Evolutionary conservation across 1,140 invertebrate genomes (phyloP).

Genomic region (Papilio polytes): DNA sequence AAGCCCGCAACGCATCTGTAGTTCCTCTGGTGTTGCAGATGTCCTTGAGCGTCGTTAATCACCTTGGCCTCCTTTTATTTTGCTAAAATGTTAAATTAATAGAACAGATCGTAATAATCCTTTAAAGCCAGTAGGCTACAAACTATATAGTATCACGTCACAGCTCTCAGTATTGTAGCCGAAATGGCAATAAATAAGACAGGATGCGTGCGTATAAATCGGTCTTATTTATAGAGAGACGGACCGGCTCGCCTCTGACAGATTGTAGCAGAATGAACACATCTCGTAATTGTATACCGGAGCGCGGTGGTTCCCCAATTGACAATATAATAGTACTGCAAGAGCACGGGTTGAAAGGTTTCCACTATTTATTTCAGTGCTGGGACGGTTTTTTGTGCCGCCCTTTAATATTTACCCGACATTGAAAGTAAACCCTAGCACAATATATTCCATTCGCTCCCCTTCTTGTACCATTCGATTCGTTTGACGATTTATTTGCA

Average conservation of each 20-base stretch:
- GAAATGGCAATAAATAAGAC: constrained; percentile 75
- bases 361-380: constrained; percentile 44
- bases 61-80: background rate
- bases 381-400: constrained; percentile 39
- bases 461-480: constrained; percentile 13
- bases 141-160: constrained; percentile 51
- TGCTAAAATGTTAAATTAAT: background rate
- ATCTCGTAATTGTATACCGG: constrained; percentile 72
- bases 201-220: constrained; percentile 66
- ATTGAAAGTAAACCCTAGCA: constrained; percentile 19
- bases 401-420: constrained; percentile 47
- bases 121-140: constrained; percentile 42
- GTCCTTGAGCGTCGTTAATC: too few relatives aligned
- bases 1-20: too few relatives aligned
- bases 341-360: constrained; percentile 47
- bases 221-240: constrained; percentile 66
- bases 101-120: constrained; percentile 37
- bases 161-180: constrained; percentile 58
- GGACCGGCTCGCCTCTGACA: constrained; percentile 56
- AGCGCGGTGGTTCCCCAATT: constrained; percentile 64
- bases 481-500: constrained; percentile 36
- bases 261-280: constrained; percentile 73
- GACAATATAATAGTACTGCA: constrained; percentile 70
- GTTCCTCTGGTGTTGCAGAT: too few relatives aligned
- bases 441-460: constrained; percentile 34